These are phyloP conservation scores for Hydrotaea cyrtoneurina DNA, from an alignment of 2,888 invertebrate species.

Conservation along the genomic window DNA sequence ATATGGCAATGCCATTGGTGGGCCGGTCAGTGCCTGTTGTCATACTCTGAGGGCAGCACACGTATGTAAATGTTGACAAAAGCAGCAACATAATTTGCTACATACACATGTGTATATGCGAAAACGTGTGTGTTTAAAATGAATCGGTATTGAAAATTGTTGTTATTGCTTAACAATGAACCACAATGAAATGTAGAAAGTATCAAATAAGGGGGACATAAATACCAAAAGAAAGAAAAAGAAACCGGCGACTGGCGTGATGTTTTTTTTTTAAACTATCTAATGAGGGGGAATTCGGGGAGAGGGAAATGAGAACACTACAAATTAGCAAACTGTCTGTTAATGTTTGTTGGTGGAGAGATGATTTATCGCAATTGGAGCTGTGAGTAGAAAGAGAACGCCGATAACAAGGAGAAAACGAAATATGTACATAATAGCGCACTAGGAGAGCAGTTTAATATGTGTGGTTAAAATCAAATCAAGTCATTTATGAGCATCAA, in stretches of 20 bases:
- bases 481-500: no score
- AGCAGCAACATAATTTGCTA: neutral
- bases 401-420: neutral
- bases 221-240: conserved; percentile 2
- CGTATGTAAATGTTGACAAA: neutral
- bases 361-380: neutral
- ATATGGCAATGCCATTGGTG: conserved; percentile 15
- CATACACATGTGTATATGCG: neutral
- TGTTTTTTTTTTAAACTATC: neutral
- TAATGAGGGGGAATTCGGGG: neutral
- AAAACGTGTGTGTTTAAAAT: no score
- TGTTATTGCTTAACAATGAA: conserved; percentile 16
- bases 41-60: neutral
- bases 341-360: neutral
- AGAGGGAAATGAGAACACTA: neutral
- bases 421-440: no score
- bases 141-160: neutral
- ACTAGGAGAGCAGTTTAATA: no score
- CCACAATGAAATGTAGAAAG: conserved; percentile 15
- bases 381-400: neutral
- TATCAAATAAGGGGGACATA: neutral
- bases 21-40: neutral
- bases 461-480: no score
- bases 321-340: neutral
- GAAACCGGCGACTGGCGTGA: conserved; percentile 30